Conservation (phyloP, 2,113 vertebrate genomes). For the Aramus guarauna region DNA sequence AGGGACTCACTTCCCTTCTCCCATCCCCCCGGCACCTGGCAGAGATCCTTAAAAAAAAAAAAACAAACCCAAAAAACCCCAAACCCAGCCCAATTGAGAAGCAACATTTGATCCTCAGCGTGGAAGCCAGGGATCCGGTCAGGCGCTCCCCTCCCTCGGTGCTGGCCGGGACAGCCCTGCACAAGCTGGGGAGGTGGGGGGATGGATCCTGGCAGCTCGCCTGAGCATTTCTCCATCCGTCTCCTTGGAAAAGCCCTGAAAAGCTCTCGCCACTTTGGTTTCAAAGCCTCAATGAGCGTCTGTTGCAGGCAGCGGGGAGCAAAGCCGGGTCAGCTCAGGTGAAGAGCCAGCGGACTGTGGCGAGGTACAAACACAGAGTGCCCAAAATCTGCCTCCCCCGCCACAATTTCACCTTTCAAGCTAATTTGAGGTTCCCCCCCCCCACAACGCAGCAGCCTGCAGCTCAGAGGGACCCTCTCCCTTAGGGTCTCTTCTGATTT, state of each 20-base stretch:
- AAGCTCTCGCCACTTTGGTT: neutral
- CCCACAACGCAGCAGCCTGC: neutral
- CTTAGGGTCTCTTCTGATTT: accelerated
- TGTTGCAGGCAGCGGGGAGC: neutral
- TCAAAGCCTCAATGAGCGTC: neutral
- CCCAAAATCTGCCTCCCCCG: neutral
- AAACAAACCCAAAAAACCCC: neutral
- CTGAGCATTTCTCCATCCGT: neutral
- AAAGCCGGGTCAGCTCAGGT: neutral
- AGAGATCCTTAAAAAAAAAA: neutral
- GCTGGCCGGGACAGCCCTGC: neutral
- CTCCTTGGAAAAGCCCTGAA: neutral
- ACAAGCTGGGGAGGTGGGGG: neutral
- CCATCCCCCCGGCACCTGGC: neutral
- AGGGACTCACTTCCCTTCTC: neutral
- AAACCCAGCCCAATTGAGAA: neutral
- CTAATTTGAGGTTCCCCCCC: neutral
- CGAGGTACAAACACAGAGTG: neutral
- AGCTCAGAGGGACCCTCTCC: neutral
- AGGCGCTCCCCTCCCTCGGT: neutral
- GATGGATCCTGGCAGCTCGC: neutral
- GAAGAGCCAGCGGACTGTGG: neutral
- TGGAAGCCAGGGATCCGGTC: neutral
- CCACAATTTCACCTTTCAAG: no score
- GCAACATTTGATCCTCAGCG: neutral